Evolutionary conservation across 2,888 invertebrate species (phyloP).

Genomic region (Globia sparganii): DNA sequence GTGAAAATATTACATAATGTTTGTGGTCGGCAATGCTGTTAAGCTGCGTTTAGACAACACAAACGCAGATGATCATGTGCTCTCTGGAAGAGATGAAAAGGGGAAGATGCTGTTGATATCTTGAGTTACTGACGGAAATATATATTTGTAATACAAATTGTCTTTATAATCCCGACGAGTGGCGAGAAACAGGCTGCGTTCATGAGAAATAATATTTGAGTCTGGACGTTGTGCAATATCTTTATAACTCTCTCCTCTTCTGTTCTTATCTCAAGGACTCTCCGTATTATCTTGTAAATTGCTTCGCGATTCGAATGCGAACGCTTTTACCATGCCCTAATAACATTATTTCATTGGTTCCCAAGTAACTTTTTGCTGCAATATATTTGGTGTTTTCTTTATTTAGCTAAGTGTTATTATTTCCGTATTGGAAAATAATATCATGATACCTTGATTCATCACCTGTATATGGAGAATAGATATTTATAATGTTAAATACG

Average conservation of each 20-base stretch:
- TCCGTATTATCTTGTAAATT: conserved; percentile 56
- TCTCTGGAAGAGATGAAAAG: conserved; percentile 10
- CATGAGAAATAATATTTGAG: conserved; percentile 50
- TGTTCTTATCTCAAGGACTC: conserved; percentile 55
- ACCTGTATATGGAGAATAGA: conserved; percentile 42
- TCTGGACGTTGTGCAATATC: conserved; percentile 42
- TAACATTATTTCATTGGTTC: conserved; percentile 43
- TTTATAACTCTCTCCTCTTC: conserved; percentile 43
- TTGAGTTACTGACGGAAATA: conserved; percentile 10
- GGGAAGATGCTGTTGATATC: conserved; percentile 4
- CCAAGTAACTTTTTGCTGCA: conserved; percentile 18
- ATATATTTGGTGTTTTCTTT: conserved; percentile 33
- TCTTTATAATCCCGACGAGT: conserved; percentile 25
- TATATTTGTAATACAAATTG: conserved; percentile 29
- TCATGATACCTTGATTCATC: conserved; percentile 21
- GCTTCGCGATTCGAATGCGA: conserved; percentile 41
- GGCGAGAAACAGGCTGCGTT: conserved; percentile 32
- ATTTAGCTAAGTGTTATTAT: conserved; percentile 46
- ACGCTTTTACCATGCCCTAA: conserved; percentile 44
- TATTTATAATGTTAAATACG: conserved; percentile 36
- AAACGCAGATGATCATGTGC: conserved; percentile 3
- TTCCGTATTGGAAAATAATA: conserved; percentile 45
- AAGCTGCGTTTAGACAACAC: conserved; percentile 13
- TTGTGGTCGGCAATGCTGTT: conserved; percentile 22
- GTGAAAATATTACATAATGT: conserved; percentile 59